These are phyloP conservation scores for Micromesistius poutassou DNA, from an alignment of 2,797 vertebrate genomes.

Conservation along the genomic window DNA sequence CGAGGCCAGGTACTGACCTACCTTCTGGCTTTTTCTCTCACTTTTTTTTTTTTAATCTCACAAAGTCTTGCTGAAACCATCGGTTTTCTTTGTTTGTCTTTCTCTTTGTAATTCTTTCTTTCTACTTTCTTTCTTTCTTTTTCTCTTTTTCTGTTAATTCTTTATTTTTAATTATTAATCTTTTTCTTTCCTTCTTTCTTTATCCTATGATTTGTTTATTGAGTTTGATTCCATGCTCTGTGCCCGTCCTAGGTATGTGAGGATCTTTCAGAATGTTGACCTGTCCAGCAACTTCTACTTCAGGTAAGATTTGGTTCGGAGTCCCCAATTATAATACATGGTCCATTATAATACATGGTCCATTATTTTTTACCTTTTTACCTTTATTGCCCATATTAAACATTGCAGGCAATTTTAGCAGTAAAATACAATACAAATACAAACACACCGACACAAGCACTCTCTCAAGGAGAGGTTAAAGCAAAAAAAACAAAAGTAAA, in stretches of 20 bases:
- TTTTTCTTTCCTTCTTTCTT: neutral
- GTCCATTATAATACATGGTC: neutral
- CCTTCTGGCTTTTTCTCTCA: too few species aligned
- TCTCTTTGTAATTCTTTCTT: neutral
- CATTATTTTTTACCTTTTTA: too few species aligned
- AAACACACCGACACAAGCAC: too few species aligned
- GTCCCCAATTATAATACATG: neutral
- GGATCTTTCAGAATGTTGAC: constrained; percentile 97
- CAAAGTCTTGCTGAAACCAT: neutral
- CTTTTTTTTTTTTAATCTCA: too few species aligned
- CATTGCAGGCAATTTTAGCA: too few species aligned
- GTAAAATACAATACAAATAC: too few species aligned
- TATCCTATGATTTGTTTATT: neutral
- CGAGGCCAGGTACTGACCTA: constrained; percentile 82
- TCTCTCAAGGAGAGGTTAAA: too few species aligned
- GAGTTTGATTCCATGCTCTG: constrained; percentile 9
- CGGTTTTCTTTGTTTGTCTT: neutral
- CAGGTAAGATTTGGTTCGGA: constrained; percentile 73
- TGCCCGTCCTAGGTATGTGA: constrained; percentile 81
- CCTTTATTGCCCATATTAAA: too few species aligned
- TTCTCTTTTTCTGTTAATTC: neutral
- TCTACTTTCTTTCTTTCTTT: neutral
- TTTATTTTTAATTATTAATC: neutral
- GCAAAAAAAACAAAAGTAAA: too few species aligned
- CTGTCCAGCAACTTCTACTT: constrained; percentile 99